A percentile compares a stretch with the other conserved stretches of the same genome.
Conservation (phyloP, 2,888 invertebrate species). For the Platycheirus rosarum region DNA sequence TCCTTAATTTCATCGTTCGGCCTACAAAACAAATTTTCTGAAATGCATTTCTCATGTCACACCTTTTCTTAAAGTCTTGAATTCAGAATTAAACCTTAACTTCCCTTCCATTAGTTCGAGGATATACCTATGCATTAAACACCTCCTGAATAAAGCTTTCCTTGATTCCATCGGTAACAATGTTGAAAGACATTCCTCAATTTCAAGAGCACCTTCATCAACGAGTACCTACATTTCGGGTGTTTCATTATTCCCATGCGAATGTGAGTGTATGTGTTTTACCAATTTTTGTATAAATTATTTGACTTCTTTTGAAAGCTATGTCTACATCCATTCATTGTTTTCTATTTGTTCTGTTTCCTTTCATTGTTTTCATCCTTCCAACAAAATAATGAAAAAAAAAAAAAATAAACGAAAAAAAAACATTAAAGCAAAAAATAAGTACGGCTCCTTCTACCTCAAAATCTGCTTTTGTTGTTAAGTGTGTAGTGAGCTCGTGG, state of each 20-base stretch:
- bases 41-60: too few relatives aligned
- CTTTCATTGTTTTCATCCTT: slow-evolving; percentile 21
- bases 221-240: background rate
- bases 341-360: slow-evolving; percentile 45
- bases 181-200: background rate
- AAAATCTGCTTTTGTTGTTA: slow-evolving; percentile 57
- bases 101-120: too few relatives aligned
- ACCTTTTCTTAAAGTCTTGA: too few relatives aligned
- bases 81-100: too few relatives aligned
- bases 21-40: too few relatives aligned
- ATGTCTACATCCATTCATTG: slow-evolving; percentile 53
- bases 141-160: background rate
- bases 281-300: slow-evolving; percentile 37
- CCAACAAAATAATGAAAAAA: background rate
- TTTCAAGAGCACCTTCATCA: background rate
- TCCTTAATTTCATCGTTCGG: too few relatives aligned
- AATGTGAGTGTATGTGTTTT: background rate
- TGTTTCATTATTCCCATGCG: background rate
- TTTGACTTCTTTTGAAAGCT: slow-evolving; percentile 52
- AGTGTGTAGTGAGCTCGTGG: slow-evolving; percentile 36
- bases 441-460: slow-evolving; percentile 12
- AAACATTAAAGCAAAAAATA: slow-evolving; percentile 17
- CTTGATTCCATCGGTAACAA: too few relatives aligned
- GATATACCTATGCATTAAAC: too few relatives aligned
- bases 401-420: background rate